These are phyloP conservation scores for Epizoanthus scotinus DNA, from an alignment of 92 coral and sea anemone species.

Conservation along the genomic window DNA sequence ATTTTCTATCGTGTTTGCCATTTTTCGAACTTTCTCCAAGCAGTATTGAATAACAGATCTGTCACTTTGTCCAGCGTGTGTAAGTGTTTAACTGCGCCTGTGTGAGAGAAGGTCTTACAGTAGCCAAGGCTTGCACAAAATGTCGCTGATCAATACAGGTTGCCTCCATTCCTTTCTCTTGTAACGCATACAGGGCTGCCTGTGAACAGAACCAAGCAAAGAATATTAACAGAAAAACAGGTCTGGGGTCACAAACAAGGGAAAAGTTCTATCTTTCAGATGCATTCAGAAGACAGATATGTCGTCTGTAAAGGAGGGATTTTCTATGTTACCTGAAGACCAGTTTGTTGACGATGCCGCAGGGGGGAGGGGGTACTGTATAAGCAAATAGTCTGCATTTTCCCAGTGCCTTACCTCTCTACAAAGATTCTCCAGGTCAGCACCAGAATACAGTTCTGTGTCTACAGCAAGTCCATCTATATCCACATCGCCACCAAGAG, in stretches of 20 bases:
- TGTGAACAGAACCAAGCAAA: conserved; percentile 38
- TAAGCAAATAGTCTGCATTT: neutral
- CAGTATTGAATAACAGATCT: neutral
- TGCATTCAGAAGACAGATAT: too few relatives aligned
- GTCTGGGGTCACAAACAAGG: too few relatives aligned
- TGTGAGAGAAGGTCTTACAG: conserved; percentile 80
- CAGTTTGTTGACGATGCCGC: too few relatives aligned
- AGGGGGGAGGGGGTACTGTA: too few relatives aligned
- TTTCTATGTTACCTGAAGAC: too few relatives aligned
- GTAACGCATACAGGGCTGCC: conserved; percentile 88
- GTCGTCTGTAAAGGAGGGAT: too few relatives aligned
- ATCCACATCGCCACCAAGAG: conserved; percentile 78
- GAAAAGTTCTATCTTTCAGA: too few relatives aligned
- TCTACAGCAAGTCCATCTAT: conserved; percentile 64
- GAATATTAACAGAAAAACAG: neutral
- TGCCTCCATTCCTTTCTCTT: conserved; percentile 78
- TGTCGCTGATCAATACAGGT: conserved; percentile 76
- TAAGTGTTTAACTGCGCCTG: conserved; percentile 60
- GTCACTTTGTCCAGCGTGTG: conserved; percentile 34
- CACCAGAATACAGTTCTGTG: conserved; percentile 91
- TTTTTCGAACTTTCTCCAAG: neutral
- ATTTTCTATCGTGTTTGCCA: too few relatives aligned
- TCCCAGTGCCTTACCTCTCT: conserved; percentile 74
- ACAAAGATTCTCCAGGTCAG: conserved; percentile 92
- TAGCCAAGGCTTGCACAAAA: conserved; percentile 74